These are phyloP conservation scores for Eupithecia tripunctaria DNA, from an alignment of 2,888 invertebrate species.

Conservation along the genomic window DNA sequence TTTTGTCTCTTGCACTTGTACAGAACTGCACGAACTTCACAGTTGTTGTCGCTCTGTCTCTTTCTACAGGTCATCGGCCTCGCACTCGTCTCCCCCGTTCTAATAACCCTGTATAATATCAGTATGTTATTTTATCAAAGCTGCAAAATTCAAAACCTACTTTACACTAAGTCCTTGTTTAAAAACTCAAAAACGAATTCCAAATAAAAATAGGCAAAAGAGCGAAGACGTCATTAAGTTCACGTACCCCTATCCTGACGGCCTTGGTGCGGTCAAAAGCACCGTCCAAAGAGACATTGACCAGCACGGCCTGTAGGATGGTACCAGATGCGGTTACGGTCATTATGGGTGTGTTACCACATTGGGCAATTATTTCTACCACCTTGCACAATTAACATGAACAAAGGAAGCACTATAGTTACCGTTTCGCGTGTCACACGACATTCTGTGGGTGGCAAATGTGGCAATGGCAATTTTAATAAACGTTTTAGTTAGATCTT, in stretches of 20 bases:
- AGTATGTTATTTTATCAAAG: constrained; percentile 58
- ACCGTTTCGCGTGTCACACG: constrained; percentile 71
- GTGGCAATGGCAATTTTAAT: constrained; percentile 54
- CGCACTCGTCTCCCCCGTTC: constrained; percentile 74
- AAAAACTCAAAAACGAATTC: constrained; percentile 16
- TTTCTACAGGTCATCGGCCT: constrained; percentile 81
- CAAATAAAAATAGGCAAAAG: constrained; percentile 38
- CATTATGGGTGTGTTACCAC: constrained; percentile 68
- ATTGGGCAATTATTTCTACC: constrained; percentile 74
- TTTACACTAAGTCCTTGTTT: constrained; percentile 17
- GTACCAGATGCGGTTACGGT: constrained; percentile 64
- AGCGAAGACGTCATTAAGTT: constrained; percentile 62
- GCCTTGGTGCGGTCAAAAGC: constrained; percentile 79
- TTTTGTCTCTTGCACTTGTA: constrained; percentile 40
- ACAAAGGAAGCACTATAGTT: constrained; percentile 72
- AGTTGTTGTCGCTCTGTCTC: constrained; percentile 82
- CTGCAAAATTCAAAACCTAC: constrained; percentile 40
- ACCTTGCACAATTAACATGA: constrained; percentile 72
- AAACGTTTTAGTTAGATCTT: constrained; percentile 39
- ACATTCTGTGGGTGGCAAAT: constrained; percentile 66
- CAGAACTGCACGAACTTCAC: constrained; percentile 76
- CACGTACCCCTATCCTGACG: constrained; percentile 71
- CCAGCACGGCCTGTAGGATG: constrained; percentile 61
- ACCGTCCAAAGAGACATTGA: constrained; percentile 71
- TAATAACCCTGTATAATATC: constrained; percentile 76